Conservation (phyloP, 2,888 invertebrate species). For the Marronus borbonicus region DNA sequence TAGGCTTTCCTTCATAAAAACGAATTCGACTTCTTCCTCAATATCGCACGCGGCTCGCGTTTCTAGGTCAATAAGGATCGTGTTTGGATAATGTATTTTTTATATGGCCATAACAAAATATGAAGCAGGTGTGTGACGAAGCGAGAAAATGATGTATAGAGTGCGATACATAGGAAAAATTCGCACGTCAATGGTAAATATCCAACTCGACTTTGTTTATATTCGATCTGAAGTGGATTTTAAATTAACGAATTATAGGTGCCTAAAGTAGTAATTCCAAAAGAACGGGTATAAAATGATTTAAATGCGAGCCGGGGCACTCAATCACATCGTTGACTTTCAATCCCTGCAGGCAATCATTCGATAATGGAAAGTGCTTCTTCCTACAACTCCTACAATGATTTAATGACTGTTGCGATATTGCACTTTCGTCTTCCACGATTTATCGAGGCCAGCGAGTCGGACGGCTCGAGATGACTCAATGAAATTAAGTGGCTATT, state of each 20-base stretch:
- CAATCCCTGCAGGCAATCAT: neutral
- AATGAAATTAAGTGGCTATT: conserved; percentile 16
- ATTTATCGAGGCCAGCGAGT: conserved; percentile 11
- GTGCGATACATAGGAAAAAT: neutral
- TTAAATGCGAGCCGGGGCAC: conserved; percentile 23
- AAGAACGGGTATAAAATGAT: conserved; percentile 27
- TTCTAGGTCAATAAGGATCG: conserved; percentile 31
- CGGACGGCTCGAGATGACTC: neutral
- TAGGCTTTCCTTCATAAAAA: conserved; percentile 39
- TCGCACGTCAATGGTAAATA: neutral
- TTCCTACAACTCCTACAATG: conserved; percentile 13
- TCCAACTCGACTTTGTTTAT: neutral
- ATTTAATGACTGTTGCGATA: conserved; percentile 29
- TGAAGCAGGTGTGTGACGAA: conserved; percentile 17
- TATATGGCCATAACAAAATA: conserved; percentile 19
- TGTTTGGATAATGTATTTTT: conserved; percentile 39
- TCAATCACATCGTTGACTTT: conserved; percentile 21
- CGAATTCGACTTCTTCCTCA: conserved; percentile 29
- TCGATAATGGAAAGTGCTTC: conserved; percentile 24
- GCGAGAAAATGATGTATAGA: neutral
- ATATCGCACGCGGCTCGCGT: conserved; percentile 28
- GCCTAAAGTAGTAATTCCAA: neutral
- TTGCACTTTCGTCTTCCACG: conserved; percentile 16
- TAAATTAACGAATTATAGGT: conserved; percentile 17
- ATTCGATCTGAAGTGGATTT: neutral